Percentiles rank a stretch among this genome's conserved stretches.
These are phyloP conservation scores for Adrianichthys oophorus DNA, from an alignment of 2,797 vertebrate genomes.

Conservation along the genomic window DNA sequence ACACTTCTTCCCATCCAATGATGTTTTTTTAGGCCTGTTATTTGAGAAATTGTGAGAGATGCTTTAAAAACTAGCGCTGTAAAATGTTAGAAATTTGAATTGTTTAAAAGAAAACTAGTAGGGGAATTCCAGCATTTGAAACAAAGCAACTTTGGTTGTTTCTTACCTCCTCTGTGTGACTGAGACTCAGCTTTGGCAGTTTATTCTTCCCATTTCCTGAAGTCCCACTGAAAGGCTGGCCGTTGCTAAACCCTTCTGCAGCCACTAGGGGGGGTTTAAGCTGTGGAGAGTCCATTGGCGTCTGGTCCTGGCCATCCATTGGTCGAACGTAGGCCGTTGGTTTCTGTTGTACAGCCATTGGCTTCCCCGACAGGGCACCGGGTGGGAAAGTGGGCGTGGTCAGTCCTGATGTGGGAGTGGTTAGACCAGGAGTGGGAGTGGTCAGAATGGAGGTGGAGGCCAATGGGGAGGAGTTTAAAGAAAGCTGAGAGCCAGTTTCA, in stretches of 20 bases:
- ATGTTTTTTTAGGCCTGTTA: no score
- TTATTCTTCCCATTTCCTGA: constrained; percentile 86
- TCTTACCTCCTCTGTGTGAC: constrained; percentile 92
- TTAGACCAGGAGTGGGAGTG: constrained; percentile 78
- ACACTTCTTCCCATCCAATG: no score
- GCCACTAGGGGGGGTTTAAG: constrained; percentile 87
- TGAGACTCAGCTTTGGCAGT: constrained; percentile 92
- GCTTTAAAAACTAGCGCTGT: no score
- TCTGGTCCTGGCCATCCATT: constrained; percentile 94
- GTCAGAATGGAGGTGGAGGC: constrained; percentile 92
- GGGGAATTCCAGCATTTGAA: no score
- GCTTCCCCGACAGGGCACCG: constrained; percentile 86
- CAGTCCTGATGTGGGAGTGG: constrained; percentile 81
- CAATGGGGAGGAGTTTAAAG: constrained; percentile 79
- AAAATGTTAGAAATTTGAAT: no score
- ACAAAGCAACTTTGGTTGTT: neutral
- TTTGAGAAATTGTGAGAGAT: no score
- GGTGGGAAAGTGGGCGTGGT: constrained; percentile 85
- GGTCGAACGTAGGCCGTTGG: constrained; percentile 91
- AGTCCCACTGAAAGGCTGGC: constrained; percentile 81
- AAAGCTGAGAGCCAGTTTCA: constrained; percentile 75
- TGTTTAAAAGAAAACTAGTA: no score
- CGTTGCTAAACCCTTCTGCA: constrained; percentile 86
- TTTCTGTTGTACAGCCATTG: constrained; percentile 86
- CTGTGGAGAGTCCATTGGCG: constrained; percentile 87